A percentile compares a stretch with the other conserved stretches of the same genome.
These are phyloP conservation scores for Drosophila novamexicana DNA, from an alignment of 1,140 invertebrate species.

Conservation along the genomic window DNA sequence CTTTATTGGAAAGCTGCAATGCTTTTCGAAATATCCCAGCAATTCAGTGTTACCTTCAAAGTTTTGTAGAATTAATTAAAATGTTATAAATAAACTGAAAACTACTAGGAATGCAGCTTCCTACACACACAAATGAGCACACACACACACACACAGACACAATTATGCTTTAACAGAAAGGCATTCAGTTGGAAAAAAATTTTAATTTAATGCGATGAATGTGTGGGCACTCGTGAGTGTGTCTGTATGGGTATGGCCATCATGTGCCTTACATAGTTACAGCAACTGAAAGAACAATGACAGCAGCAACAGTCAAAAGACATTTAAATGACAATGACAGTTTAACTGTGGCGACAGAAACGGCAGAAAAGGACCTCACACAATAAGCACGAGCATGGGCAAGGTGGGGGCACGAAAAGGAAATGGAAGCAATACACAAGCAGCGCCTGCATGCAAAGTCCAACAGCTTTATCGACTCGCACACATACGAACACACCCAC, in stretches of 20 bases:
- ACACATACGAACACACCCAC: constrained; percentile 9
- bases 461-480: constrained; percentile 71
- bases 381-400: constrained; percentile 17
- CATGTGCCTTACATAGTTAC: constrained; percentile 26
- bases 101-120: constrained; percentile 9
- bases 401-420: neutral
- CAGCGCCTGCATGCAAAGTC: constrained; percentile 53
- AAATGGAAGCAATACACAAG: constrained; percentile 14
- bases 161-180: constrained; percentile 7
- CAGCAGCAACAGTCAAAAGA: constrained; percentile 74
- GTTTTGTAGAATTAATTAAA: constrained; percentile 49
- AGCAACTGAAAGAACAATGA: constrained; percentile 34
- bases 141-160: neutral
- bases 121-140: neutral
- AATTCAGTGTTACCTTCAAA: neutral
- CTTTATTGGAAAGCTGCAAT: neutral
- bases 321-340: constrained; percentile 81
- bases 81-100: constrained; percentile 50
- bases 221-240: neutral
- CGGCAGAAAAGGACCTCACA: constrained; percentile 43
- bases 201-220: constrained; percentile 57
- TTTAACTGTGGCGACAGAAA: constrained; percentile 56
- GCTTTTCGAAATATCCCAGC: neutral
- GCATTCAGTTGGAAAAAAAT: constrained; percentile 32
- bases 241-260: neutral